Conservation (phyloP, 2,113 vertebrate genomes). For the Agelaius tricolor region DNA sequence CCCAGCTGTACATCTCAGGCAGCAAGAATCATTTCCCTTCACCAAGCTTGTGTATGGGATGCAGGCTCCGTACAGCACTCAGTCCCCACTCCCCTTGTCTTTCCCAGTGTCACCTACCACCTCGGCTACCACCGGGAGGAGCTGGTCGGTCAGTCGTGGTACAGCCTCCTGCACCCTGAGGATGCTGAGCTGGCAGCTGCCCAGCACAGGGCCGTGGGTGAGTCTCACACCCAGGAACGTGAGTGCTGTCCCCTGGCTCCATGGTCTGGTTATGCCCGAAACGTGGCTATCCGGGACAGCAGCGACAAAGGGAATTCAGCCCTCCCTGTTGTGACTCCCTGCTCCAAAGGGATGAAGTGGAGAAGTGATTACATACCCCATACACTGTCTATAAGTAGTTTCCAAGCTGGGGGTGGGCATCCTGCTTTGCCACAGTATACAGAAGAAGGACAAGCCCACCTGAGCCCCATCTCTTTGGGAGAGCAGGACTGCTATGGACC, state of each 20-base stretch:
- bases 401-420: rapidly evolving
- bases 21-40: background rate
- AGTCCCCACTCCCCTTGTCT: background rate
- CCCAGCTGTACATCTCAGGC: too few species aligned
- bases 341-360: background rate
- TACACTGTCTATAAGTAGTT: rapidly evolving
- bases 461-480: background rate
- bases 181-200: constrained; percentile 65
- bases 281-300: background rate
- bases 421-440: background rate
- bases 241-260: rapidly evolving
- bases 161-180: constrained; percentile 82
- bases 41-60: background rate
- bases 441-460: rapidly evolving
- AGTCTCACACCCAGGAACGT: background rate
- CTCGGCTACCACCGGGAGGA: constrained; percentile 79
- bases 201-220: constrained; percentile 77
- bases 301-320: rapidly evolving
- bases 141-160: constrained; percentile 82
- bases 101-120: constrained; percentile 74
- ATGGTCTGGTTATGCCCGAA: background rate
- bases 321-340: background rate
- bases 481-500: rapidly evolving
- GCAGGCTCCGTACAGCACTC: background rate
- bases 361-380: rapidly evolving